A percentile compares a stretch with the other conserved stretches of the same genome.
phyloP scores from a whole-genome alignment of 2,797 vertebrate species.

The Poecilia wingei region DNA sequence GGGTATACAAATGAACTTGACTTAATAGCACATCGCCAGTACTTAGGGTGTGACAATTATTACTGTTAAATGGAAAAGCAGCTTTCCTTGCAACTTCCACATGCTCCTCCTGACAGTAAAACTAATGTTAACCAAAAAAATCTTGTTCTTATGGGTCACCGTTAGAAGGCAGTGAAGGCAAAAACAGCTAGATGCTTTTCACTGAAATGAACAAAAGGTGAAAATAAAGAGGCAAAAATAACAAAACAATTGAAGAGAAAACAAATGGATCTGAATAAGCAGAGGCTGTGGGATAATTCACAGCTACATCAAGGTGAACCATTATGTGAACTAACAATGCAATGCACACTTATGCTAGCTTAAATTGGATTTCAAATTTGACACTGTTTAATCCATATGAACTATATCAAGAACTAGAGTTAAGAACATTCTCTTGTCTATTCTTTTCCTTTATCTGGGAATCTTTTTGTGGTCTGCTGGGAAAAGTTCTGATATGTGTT shows the following conservation, averaged over 20 bases:
- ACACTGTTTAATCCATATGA: not conserved
- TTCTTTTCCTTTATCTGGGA: conserved; percentile 41
- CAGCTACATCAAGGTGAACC: not conserved
- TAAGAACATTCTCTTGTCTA: not conserved
- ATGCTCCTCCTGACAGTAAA: conserved; percentile 1
- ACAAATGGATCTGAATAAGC: not conserved
- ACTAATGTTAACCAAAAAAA: not conserved
- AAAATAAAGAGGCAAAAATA: not conserved
- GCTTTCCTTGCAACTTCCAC: conserved; percentile 1
- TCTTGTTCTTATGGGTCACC: conserved; percentile 14
- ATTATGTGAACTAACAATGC: not conserved
- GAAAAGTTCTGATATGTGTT: conserved; percentile 66
- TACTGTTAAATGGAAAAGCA: not conserved
- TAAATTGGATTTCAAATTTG: not conserved
- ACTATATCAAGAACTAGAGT: not conserved
- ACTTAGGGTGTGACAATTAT: not conserved
- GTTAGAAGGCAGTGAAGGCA: conserved; percentile 73
- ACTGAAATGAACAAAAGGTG: not conserved
- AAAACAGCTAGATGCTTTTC: conserved; percentile 34
- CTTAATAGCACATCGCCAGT: conserved; percentile 8
- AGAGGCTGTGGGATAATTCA: not conserved
- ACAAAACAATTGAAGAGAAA: not conserved
- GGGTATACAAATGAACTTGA: too few relatives aligned
- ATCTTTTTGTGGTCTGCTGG: conserved; percentile 30
- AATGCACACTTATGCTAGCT: conserved; percentile 6